Evolutionary conservation across 2,113 vertebrate species (phyloP).

Genomic region (Otolemur garnettii): DNA sequence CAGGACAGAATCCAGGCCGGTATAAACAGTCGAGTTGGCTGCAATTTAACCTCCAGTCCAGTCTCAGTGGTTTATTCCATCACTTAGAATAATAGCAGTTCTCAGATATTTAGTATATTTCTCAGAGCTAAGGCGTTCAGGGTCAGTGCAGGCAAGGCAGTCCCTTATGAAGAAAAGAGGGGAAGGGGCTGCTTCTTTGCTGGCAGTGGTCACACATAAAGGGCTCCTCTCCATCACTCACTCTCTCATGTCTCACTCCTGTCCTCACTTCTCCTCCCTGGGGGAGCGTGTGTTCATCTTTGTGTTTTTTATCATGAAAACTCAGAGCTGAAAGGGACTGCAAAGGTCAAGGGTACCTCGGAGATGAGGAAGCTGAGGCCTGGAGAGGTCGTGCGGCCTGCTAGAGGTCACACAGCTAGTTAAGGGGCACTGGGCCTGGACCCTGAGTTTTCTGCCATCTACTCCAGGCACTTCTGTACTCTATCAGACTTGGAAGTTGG

Average conservation of each 20-base stretch:
- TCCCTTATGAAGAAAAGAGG: not conserved
- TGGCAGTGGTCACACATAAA: not conserved
- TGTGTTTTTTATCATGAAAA: slow-evolving; percentile 12
- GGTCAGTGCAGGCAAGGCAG: slow-evolving; percentile 7
- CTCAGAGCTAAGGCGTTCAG: not conserved
- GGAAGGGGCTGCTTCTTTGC: not conserved
- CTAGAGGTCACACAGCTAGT: not conserved
- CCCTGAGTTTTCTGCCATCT: not conserved
- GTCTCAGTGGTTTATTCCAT: slow-evolving; percentile 37
- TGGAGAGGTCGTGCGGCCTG: not conserved
- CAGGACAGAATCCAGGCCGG: not conserved
- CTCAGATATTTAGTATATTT: slow-evolving; percentile 55
- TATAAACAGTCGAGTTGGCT: not conserved
- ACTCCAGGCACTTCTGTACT: not conserved
- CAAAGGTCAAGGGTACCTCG: not conserved
- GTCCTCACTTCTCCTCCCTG: not conserved
- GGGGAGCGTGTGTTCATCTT: not conserved
- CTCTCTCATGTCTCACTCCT: not conserved
- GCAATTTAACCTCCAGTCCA: slow-evolving; percentile 20
- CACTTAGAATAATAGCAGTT: slow-evolving; percentile 50
- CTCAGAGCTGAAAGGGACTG: not conserved
- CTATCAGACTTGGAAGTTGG: not conserved
- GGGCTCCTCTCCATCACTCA: not conserved
- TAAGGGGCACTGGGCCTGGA: not conserved
- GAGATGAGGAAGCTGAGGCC: not conserved